These are phyloP conservation scores for Riparia riparia DNA, from an alignment of 2,113 vertebrate species.

Conservation along the genomic window DNA sequence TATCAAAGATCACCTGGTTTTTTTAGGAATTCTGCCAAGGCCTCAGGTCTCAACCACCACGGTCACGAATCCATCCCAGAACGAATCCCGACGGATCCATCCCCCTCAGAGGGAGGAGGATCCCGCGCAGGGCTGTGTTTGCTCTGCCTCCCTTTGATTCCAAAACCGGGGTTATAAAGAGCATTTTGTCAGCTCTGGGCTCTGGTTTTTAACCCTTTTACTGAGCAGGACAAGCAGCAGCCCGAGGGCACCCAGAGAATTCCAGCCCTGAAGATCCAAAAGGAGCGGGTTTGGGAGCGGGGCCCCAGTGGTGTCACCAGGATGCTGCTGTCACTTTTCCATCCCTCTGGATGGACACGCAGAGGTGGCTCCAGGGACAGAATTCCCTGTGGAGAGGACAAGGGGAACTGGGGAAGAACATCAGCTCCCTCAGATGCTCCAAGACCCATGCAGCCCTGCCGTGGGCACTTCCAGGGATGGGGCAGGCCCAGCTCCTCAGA, in stretches of 20 bases:
- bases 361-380: background rate
- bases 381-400: background rate
- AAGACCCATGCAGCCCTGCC: background rate
- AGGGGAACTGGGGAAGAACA: background rate
- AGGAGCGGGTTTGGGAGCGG: background rate
- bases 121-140: background rate
- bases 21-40: background rate
- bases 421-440: background rate
- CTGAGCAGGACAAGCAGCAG: background rate
- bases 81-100: background rate
- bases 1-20: background rate
- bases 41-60: background rate
- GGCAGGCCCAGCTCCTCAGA: background rate
- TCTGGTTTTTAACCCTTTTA: background rate
- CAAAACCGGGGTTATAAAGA: background rate
- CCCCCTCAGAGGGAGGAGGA: accelerated
- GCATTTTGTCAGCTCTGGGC: background rate
- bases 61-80: accelerated
- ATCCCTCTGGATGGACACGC: background rate
- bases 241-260: background rate
- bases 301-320: accelerated
- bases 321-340: background rate
- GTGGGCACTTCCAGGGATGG: background rate
- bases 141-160: background rate
- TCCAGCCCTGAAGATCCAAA: background rate